Conservation (phyloP, 30 jellyfish, hydroid and myxozoan genomes). For the Sanderia malayensis region DNA sequence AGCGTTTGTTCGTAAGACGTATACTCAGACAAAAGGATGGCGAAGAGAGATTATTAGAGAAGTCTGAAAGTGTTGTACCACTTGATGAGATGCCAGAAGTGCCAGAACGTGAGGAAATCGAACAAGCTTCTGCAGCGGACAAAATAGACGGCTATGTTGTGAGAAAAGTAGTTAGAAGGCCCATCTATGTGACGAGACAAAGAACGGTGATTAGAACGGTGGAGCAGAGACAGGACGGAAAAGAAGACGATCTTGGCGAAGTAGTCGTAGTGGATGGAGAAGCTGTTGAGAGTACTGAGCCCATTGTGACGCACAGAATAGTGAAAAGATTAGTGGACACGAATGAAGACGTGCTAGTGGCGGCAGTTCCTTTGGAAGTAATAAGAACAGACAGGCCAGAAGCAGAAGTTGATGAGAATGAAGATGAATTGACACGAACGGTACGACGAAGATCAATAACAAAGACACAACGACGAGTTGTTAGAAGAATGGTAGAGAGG, state of each 20-base stretch:
- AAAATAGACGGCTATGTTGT: not conserved
- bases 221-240: conserved; percentile 11
- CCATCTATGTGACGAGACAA: not conserved
- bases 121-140: not conserved
- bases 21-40: conserved; percentile 57
- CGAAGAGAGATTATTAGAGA: conserved; percentile 12
- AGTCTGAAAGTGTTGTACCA: not conserved
- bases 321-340: conserved; percentile 64
- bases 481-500: conserved; percentile 58
- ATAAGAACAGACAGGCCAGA: conserved; percentile 68
- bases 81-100: not conserved
- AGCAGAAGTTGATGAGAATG: conserved; percentile 52
- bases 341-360: conserved; percentile 26
- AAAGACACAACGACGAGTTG: conserved; percentile 64
- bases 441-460: conserved; percentile 68
- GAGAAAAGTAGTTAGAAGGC: not conserved
- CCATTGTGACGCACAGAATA: conserved; percentile 16
- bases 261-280: conserved; percentile 60
- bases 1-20: conserved; percentile 41
- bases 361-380: conserved; percentile 52
- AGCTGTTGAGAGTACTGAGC: not conserved
- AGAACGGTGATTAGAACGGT: not conserved
- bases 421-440: conserved; percentile 62
- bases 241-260: conserved; percentile 40
- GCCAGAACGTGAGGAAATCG: not conserved